Evolutionary conservation across 2,888 invertebrate species (phyloP).

Genomic region (Volucella inanis): DNA sequence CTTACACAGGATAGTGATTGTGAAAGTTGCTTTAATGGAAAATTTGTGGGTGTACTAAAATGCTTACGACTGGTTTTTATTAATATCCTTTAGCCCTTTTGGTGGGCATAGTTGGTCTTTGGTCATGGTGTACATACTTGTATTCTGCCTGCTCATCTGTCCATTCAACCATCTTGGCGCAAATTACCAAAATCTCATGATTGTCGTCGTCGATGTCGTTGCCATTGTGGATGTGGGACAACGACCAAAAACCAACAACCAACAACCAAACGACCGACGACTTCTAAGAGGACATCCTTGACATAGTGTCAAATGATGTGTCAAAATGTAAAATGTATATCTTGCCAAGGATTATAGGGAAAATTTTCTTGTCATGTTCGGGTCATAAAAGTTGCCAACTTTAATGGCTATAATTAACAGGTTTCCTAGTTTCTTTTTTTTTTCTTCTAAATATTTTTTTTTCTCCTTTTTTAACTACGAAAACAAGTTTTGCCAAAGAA

Average conservation of each 20-base stretch:
- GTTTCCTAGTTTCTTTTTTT: constrained; percentile 16
- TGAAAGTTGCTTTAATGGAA: constrained; percentile 42
- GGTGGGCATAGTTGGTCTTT: neutral
- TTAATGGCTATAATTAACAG: constrained; percentile 78
- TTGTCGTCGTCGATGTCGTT: constrained; percentile 1
- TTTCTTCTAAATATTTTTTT: neutral
- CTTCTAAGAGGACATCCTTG: constrained; percentile 26
- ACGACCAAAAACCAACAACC: neutral
- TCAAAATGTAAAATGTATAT: constrained; percentile 80
- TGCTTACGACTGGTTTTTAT: constrained; percentile 58
- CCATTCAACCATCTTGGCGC: too few relatives aligned
- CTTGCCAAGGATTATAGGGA: constrained; percentile 70
- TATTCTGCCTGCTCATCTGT: too few relatives aligned
- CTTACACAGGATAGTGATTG: neutral
- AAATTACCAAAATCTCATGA: neutral
- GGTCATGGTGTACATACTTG: neutral
- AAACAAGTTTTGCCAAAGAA: neutral
- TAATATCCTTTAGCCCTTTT: constrained; percentile 42
- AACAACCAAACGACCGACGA: neutral
- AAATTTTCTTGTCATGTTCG: constrained; percentile 77
- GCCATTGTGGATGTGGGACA: neutral
- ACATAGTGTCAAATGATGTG: constrained; percentile 80
- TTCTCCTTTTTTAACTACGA: neutral
- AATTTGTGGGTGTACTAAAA: constrained; percentile 54
- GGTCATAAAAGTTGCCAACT: constrained; percentile 80